Conservation (phyloP, 2,888 invertebrate genomes). For the Sarcophaga caerulescens region DNA sequence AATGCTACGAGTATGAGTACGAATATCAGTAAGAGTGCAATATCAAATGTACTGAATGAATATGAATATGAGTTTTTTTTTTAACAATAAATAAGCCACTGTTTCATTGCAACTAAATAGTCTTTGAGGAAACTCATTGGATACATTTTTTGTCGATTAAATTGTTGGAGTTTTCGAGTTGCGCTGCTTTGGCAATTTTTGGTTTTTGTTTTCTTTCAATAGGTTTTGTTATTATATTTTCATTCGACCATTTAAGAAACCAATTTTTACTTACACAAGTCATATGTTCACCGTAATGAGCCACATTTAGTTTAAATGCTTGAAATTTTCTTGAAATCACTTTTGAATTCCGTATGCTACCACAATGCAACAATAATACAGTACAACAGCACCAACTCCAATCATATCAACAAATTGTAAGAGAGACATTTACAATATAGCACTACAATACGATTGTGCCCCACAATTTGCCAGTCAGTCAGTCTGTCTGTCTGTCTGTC, state of each 20-base stretch:
- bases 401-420: slow-evolving; percentile 2
- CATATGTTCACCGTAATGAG: slow-evolving; percentile 66
- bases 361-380: slow-evolving; percentile 23
- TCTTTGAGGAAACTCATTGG: too few species aligned
- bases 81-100: slow-evolving; percentile 29
- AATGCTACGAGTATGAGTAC: background rate
- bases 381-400: background rate
- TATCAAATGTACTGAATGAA: background rate
- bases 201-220: background rate
- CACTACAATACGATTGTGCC: slow-evolving; percentile 22
- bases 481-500: slow-evolving; percentile 4
- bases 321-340: slow-evolving; percentile 64
- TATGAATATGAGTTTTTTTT: slow-evolving; percentile 26
- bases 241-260: background rate
- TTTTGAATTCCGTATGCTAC: slow-evolving; percentile 51
- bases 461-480: background rate
- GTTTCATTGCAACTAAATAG: slow-evolving; percentile 8
- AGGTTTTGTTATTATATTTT: background rate
- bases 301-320: slow-evolving; percentile 58
- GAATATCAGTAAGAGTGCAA: background rate
- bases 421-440: slow-evolving; percentile 46
- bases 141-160: too few species aligned
- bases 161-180: too few species aligned
- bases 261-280: slow-evolving; percentile 49
- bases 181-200: background rate